A percentile compares a stretch with the other conserved stretches of the same genome.
phyloP scores from a whole-genome alignment of 37 sponge, comb jelly and placozoan genomes.

The Eunapius fragilis region DNA sequence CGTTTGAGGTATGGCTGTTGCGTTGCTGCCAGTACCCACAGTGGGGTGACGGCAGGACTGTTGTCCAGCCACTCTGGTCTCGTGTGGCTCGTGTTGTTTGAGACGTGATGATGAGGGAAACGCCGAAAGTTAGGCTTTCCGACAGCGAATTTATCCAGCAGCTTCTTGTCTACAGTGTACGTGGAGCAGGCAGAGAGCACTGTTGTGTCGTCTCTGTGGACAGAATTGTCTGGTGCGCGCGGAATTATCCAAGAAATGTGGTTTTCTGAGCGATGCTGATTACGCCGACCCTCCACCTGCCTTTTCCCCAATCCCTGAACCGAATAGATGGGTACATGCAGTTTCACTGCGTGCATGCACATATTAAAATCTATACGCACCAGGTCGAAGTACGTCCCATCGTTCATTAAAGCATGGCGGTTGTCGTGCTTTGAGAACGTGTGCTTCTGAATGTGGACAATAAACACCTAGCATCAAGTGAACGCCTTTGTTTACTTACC shows the following conservation, averaged over 20 bases:
- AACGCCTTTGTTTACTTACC: not conserved
- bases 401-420: constrained; percentile 53
- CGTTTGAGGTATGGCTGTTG: constrained; percentile 44
- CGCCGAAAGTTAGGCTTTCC: constrained; percentile 39
- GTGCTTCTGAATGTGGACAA: constrained; percentile 4
- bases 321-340: not conserved
- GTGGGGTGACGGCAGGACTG: constrained; percentile 35
- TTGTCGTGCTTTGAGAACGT: constrained; percentile 82
- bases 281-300: constrained; percentile 23
- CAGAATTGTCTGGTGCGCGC: not conserved
- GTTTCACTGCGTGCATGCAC: not conserved
- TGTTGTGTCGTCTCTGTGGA: not conserved
- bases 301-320: constrained; percentile 56
- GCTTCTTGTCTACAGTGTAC: not conserved
- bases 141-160: constrained; percentile 33
- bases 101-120: constrained; percentile 37
- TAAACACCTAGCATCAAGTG: not conserved
- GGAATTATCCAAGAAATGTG: constrained; percentile 21
- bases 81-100: not conserved
- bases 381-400: constrained; percentile 70
- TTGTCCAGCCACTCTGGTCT: constrained; percentile 2
- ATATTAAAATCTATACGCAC: constrained; percentile 5
- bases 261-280: constrained; percentile 64
- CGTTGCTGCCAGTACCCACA: constrained; percentile 53
- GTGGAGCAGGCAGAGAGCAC: constrained; percentile 10